Evolutionary conservation across 2,113 vertebrate species (phyloP).

Genomic region (Ceyx cyanopectus): DNA sequence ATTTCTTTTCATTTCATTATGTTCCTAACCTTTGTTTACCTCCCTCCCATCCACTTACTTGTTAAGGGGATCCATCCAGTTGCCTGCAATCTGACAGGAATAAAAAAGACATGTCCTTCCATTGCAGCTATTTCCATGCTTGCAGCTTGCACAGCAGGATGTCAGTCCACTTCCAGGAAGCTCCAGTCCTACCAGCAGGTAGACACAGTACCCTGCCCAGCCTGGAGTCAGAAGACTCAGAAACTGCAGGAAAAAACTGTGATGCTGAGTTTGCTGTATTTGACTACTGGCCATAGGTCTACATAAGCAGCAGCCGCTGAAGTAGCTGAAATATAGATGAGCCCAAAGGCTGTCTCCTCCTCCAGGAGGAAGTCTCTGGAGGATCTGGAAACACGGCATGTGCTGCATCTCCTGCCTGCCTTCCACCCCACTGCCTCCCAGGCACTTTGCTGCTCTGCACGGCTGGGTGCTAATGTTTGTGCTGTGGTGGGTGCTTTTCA

Average conservation of each 20-base stretch:
- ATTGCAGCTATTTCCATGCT: background rate
- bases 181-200: background rate
- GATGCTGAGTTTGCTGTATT: background rate
- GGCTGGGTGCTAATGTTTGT: background rate
- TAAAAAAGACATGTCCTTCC: background rate
- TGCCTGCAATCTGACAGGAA: background rate
- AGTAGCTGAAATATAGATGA: conserved; percentile 48
- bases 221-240: fast-evolving
- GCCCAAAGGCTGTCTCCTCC: conserved; percentile 26
- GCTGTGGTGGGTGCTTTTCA: background rate
- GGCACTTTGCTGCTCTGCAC: background rate
- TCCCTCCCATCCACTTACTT: background rate
- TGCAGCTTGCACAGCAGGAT: background rate
- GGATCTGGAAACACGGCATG: background rate
- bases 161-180: background rate
- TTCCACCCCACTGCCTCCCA: background rate
- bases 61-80: background rate
- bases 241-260: background rate
- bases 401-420: background rate
- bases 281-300: background rate
- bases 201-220: background rate
- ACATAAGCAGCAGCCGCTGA: background rate
- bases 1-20: conserved; percentile 33
- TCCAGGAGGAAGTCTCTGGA: background rate
- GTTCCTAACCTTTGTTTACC: background rate